Percentiles rank a stretch among this genome's conserved stretches.
phyloP scores from a whole-genome alignment of 2,113 vertebrate genomes.

The Arvicanthis niloticus region DNA sequence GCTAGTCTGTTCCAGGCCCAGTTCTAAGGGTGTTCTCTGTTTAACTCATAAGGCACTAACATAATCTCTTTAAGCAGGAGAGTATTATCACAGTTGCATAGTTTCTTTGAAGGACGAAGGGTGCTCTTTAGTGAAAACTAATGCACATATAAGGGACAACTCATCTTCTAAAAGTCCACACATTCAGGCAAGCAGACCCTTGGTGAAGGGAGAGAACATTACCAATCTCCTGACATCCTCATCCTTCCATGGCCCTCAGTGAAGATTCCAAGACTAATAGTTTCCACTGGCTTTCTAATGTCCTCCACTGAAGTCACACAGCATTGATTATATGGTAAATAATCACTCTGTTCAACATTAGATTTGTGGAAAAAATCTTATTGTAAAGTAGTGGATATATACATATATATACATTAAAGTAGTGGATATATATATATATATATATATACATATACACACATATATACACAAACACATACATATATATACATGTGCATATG shows the following conservation, averaged over 20 bases:
- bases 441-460: not conserved
- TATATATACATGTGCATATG: too few relatives aligned
- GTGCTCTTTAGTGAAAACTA: not conserved
- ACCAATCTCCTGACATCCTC: not conserved
- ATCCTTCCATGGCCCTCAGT: not conserved
- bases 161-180: not conserved
- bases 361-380: not conserved
- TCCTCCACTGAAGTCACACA: too few relatives aligned
- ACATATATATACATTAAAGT: not conserved
- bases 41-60: not conserved
- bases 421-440: not conserved
- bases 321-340: not conserved
- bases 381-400: not conserved
- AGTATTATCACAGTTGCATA: not conserved
- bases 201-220: not conserved
- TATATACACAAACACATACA: not conserved
- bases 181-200: not conserved
- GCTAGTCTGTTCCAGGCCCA: not conserved
- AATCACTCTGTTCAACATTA: not conserved
- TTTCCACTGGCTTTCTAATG: not conserved
- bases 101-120: not conserved
- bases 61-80: not conserved
- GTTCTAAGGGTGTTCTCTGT: not conserved
- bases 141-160: not conserved
- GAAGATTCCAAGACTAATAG: not conserved